A percentile compares a stretch with the other conserved stretches of the same genome.
These are phyloP conservation scores for Dendrolimus kikuchii DNA, from an alignment of 1,140 invertebrate genomes.

Conservation along the genomic window DNA sequence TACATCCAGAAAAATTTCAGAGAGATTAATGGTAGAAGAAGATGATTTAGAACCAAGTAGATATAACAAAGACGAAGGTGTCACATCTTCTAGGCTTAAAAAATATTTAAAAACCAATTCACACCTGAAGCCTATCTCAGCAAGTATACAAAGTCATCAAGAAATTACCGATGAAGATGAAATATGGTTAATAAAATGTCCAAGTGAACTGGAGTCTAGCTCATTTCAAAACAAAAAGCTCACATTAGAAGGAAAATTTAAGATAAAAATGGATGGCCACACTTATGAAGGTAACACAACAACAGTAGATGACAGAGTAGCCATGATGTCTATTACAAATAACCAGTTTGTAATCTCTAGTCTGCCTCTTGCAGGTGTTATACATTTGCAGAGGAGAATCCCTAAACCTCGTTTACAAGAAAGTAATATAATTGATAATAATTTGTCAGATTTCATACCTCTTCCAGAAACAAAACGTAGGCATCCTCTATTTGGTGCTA, in stretches of 20 bases:
- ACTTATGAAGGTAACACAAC: slow-evolving; percentile 31
- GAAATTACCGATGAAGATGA: slow-evolving; percentile 39
- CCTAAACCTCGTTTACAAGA: slow-evolving; percentile 40
- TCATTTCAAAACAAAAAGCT: slow-evolving; percentile 27
- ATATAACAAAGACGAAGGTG: slow-evolving; percentile 4
- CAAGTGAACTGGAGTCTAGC: slow-evolving; percentile 29
- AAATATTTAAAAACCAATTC: slow-evolving; percentile 24
- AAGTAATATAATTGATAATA: slow-evolving; percentile 27
- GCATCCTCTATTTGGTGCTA: slow-evolving; percentile 52
- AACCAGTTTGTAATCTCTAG: slow-evolving; percentile 29
- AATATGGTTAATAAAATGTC: slow-evolving; percentile 44
- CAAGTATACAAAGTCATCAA: slow-evolving; percentile 5
- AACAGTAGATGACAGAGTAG: slow-evolving; percentile 14
- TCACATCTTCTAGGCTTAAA: slow-evolving; percentile 18
- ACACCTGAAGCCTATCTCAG: slow-evolving; percentile 17
- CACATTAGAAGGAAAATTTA: slow-evolving; percentile 33
- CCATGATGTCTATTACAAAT: slow-evolving; percentile 21
- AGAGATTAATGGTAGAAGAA: slow-evolving; percentile 41
- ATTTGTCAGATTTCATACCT: slow-evolving; percentile 42
- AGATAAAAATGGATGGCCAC: slow-evolving; percentile 43
- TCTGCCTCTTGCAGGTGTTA: slow-evolving; percentile 22
- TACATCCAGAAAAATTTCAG: slow-evolving; percentile 24
- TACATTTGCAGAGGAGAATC: slow-evolving; percentile 38
- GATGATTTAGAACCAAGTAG: slow-evolving; percentile 15
- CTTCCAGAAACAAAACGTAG: slow-evolving; percentile 51